Conservation (phyloP, 1,140 invertebrate species). For the Cheumatopsyche charites region DNA sequence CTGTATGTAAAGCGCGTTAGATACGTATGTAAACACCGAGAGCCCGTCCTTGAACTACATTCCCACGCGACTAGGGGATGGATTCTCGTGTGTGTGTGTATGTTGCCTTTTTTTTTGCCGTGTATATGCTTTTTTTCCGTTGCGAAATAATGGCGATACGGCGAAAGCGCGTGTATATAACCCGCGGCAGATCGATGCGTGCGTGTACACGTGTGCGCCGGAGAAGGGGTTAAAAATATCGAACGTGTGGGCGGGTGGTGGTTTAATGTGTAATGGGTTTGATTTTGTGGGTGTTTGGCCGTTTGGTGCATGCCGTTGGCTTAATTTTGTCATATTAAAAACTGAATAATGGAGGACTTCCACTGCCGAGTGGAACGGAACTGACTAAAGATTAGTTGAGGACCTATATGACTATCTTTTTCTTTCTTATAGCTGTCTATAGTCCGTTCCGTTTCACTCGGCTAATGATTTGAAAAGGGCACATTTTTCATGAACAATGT, state of each 20-base stretch:
- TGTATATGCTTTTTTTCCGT: slow-evolving; percentile 15
- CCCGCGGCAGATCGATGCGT: not conserved
- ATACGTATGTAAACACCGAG: slow-evolving; percentile 14
- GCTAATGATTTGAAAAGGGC: too few species aligned
- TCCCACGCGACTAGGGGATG: not conserved
- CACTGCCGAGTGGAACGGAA: too few species aligned
- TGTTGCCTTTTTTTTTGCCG: not conserved
- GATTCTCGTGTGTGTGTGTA: not conserved
- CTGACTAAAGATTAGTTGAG: too few species aligned
- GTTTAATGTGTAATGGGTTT: not conserved
- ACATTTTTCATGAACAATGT: too few species aligned
- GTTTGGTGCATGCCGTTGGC: too few species aligned
- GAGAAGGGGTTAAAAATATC: not conserved
- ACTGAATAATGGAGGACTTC: too few species aligned
- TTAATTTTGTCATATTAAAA: too few species aligned
- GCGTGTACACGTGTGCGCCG: not conserved
- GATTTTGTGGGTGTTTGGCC: too few species aligned
- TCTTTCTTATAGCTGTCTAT: too few species aligned
- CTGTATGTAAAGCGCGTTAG: too few species aligned
- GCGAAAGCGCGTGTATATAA: slow-evolving; percentile 21
- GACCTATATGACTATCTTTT: too few species aligned
- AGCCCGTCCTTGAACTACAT: slow-evolving; percentile 6
- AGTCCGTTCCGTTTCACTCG: too few species aligned
- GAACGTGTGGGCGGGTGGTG: not conserved
- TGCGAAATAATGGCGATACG: slow-evolving; percentile 14